Evolutionary conservation across 2,113 vertebrate genomes (phyloP), one percentile per base, ranked within the genome.

Genomic region (Coturnix japonica): DNA sequence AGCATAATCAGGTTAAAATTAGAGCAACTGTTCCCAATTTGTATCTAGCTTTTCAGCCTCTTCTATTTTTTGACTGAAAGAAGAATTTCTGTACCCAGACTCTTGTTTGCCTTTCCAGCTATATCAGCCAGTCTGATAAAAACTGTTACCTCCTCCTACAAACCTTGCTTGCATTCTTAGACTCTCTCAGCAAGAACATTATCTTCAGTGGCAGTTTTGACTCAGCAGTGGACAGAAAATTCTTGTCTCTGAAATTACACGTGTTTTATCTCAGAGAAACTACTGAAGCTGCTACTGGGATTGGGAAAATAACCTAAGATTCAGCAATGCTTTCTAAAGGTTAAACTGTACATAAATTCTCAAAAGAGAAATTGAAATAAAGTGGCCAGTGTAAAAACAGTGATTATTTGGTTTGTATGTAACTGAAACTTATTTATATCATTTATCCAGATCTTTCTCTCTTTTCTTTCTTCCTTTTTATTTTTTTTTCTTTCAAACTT

Each of bases 201-300:
- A 73, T 96, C 87, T 92, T 79, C 91, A 93, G 81, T 79, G 75
- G 54, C 53, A 91, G 89, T 94, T 96, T 94, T 91, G 89, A 90
- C 74, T 93, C 80, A 94, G 39, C 70, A 90, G 63, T 70, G 84
- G 90, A 84, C 64, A 95, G 72, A 85, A 61, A 89, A 91, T 26
- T 87, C 92, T 82, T 87, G 90, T 85, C 79, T 79, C 90, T 83
- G 87, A 94, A 72, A 94, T 91, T 93, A 70, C 43, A n/a, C n/a
- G 65, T 3, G 28, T 85, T 89, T 92, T 95, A 94, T 91, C 91
- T 91, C 71, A 59, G 33, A 57, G 13, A 60, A 80, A 47, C 22
- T 89, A 69, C 60, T 82, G 87, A 89, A 87, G 54, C 23, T 93
- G 71, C 85, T 93, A 44, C 18, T 89, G 12, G 65, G 85, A 94